Evolutionary conservation across 2,113 vertebrate species (phyloP).

Genomic region (Pyrgilauda ruficollis): DNA sequence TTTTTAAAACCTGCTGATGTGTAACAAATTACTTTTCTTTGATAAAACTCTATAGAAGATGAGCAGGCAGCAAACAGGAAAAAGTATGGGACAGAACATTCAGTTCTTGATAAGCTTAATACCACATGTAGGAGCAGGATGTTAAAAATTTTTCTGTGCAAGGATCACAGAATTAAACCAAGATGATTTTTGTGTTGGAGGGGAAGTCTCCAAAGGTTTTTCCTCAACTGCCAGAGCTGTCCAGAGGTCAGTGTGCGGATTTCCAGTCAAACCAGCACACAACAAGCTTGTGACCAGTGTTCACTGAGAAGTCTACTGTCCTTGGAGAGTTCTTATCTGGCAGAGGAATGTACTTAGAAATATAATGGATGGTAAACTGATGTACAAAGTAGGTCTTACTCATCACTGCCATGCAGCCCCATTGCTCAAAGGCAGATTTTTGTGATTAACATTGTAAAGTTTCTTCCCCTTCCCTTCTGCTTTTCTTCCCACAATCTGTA

Average conservation of each 20-base stretch:
- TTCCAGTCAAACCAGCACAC: not conserved
- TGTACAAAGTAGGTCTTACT: not conserved
- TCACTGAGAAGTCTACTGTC: not conserved
- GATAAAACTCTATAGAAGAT: constrained; percentile 39
- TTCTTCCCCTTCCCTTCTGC: not conserved
- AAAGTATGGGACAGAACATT: constrained; percentile 11
- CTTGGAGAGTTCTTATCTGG: not conserved
- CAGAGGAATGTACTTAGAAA: not conserved
- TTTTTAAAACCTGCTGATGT: constrained; percentile 56
- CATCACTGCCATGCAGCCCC: not conserved
- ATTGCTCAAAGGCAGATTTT: not conserved
- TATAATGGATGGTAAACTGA: not conserved
- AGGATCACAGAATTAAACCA: not conserved
- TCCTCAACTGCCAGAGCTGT: not conserved
- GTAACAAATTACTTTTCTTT: constrained; percentile 62
- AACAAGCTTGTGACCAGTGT: not conserved
- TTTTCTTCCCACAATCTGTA: not conserved
- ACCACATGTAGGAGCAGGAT: not conserved
- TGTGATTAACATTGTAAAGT: not conserved
- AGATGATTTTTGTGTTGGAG: not conserved
- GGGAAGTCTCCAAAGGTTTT: not conserved
- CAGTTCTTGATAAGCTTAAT: not conserved
- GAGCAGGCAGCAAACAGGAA: constrained; percentile 44
- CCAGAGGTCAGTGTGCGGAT: not conserved
- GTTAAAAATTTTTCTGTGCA: not conserved